phyloP scores from a whole-genome alignment of 2,888 invertebrate species.

The Philonicus albiceps region DNA sequence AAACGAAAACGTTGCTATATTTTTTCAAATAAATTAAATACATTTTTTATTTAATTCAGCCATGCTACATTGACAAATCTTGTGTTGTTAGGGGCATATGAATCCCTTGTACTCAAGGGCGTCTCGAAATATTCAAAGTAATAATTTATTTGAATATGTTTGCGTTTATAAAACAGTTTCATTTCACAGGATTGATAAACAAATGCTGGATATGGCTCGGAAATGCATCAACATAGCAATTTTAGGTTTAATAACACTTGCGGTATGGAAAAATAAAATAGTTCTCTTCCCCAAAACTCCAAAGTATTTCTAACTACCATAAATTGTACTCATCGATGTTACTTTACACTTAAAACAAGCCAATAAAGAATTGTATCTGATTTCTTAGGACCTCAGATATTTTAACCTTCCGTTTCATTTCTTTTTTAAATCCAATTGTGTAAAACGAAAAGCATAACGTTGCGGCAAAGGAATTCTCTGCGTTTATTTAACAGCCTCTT shows the following conservation, averaged over 20 bases:
- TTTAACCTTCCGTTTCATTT: too few species aligned
- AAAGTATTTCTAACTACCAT: background rate
- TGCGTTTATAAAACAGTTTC: background rate
- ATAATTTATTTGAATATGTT: background rate
- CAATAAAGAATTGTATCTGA: background rate
- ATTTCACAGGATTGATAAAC: background rate
- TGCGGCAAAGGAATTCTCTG: background rate
- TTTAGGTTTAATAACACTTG: background rate
- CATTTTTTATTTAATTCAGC: background rate
- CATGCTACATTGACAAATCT: background rate
- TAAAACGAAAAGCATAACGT: too few species aligned
- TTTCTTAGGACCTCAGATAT: too few species aligned
- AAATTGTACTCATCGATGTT: too few species aligned
- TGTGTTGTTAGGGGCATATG: background rate
- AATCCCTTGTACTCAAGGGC: background rate
- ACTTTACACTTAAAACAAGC: background rate
- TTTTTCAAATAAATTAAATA: too few species aligned
- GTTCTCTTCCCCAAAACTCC: background rate
- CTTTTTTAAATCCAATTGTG: too few species aligned
- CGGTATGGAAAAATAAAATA: slow-evolving; percentile 1
- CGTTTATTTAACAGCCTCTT: background rate
- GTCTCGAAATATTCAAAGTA: background rate
- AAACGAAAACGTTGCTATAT: too few species aligned
- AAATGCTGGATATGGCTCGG: background rate
- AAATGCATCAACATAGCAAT: background rate